Percentiles rank a stretch among this genome's conserved stretches.
These are phyloP conservation scores for Hycleus phaleratus DNA, from an alignment of 1,140 invertebrate species.

Conservation along the genomic window DNA sequence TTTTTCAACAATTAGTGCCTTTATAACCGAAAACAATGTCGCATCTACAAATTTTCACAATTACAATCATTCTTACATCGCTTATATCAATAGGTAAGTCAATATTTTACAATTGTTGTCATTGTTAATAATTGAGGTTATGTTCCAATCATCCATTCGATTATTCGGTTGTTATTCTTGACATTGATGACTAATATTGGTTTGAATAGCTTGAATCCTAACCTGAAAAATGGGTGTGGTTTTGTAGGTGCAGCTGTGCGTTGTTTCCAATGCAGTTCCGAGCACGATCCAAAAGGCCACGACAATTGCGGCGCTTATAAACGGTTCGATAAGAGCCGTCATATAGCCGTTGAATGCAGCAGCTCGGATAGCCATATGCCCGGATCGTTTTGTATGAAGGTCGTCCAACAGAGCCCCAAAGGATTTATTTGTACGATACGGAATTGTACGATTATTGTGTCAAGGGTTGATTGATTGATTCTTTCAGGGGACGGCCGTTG, in stretches of 20 bases:
- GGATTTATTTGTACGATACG: constrained; percentile 81
- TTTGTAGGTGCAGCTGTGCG: constrained; percentile 54
- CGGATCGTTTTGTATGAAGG: constrained; percentile 90
- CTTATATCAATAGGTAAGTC: not conserved
- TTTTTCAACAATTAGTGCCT: too few relatives aligned
- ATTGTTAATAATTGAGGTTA: constrained; percentile 2
- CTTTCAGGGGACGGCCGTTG: constrained; percentile 83
- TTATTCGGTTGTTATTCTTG: not conserved
- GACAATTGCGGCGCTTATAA: constrained; percentile 84
- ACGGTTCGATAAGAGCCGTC: constrained; percentile 67
- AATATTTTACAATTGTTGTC: not conserved
- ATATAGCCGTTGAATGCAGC: constrained; percentile 81
- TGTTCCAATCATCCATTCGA: not conserved
- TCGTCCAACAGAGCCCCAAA: constrained; percentile 78
- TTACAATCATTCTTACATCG: too few relatives aligned
- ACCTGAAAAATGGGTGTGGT: constrained; percentile 1
- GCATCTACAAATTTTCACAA: too few relatives aligned
- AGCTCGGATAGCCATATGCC: constrained; percentile 83
- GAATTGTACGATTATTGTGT: not conserved
- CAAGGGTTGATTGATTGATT: constrained; percentile 9
- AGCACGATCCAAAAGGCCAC: constrained; percentile 58
- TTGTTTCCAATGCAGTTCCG: constrained; percentile 84
- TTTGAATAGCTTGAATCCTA: not conserved
- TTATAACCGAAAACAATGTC: too few relatives aligned
- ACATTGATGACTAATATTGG: too few relatives aligned